Conservation (phyloP, 2,797 vertebrate genomes). For the Peromyscus melanophrys region DNA sequence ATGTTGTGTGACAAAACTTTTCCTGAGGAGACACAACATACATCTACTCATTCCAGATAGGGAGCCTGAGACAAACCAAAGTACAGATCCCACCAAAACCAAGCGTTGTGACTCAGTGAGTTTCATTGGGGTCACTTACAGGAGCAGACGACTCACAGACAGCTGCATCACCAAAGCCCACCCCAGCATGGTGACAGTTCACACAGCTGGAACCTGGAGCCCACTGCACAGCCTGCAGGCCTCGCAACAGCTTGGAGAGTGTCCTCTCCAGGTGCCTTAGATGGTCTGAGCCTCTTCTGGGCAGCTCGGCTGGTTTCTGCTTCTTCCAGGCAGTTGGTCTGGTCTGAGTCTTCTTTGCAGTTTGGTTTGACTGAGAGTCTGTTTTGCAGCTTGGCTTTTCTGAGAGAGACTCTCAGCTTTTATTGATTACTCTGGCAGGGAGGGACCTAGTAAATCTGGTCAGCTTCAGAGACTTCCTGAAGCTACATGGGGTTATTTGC, state of each 20-base stretch:
- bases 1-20: no score
- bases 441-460: background rate
- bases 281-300: background rate
- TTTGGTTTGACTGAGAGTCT: background rate
- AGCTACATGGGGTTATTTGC: background rate
- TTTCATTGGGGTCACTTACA: background rate
- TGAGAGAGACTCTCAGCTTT: background rate
- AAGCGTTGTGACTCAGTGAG: background rate
- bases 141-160: background rate
- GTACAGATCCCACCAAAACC: background rate
- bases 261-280: background rate
- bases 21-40: background rate
- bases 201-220: background rate
- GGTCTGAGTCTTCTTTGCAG: background rate
- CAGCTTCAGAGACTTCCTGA: background rate
- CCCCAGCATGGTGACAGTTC: background rate
- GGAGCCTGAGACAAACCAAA: background rate
- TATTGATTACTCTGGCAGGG: background rate
- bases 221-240: background rate
- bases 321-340: background rate
- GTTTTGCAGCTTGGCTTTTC: background rate
- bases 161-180: background rate
- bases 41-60: background rate
- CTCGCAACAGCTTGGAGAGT: background rate
- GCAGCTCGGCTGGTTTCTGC: background rate